phyloP scores from a whole-genome alignment of 2,888 invertebrate genomes.

The Polyommatus icarus region DNA sequence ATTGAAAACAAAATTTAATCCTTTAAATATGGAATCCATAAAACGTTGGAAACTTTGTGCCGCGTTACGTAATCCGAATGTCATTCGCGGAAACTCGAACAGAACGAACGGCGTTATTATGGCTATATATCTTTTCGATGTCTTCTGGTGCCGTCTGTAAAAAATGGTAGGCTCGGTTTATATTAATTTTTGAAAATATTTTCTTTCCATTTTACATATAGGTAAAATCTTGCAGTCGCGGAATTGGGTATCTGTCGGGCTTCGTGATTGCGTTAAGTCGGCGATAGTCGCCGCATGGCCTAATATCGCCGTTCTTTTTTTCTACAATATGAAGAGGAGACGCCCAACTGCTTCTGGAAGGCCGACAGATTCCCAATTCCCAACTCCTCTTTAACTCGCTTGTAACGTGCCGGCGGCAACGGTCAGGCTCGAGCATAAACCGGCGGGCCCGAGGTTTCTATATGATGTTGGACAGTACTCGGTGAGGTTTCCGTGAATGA shows the following conservation, averaged over 20 bases:
- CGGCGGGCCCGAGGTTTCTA: slow-evolving; percentile 36
- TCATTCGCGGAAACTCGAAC: neutral
- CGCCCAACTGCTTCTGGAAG: neutral
- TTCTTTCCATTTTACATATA: neutral
- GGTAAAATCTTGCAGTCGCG: too few species aligned
- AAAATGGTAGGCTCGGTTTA: neutral
- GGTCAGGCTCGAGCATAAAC: slow-evolving; percentile 32
- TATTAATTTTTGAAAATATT: neutral
- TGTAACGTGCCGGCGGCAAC: slow-evolving; percentile 35
- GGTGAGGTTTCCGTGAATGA: slow-evolving; percentile 31
- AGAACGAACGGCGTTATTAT: neutral
- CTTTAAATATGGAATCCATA: slow-evolving; percentile 31
- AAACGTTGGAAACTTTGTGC: slow-evolving; percentile 32
- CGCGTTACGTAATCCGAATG: neutral
- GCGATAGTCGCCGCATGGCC: too few species aligned
- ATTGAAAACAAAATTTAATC: slow-evolving; percentile 34
- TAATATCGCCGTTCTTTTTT: too few species aligned
- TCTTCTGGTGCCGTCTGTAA: neutral
- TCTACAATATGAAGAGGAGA: too few species aligned
- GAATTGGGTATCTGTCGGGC: too few species aligned
- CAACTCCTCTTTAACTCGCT: slow-evolving; percentile 36
- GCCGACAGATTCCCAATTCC: slow-evolving; percentile 34
- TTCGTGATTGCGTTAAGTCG: too few species aligned
- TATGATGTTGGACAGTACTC: slow-evolving; percentile 32
- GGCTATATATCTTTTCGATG: neutral